Percentiles rank a stretch among this genome's conserved stretches.
phyloP scores from a whole-genome alignment of 2,797 vertebrate genomes.

The Tragopan temminckii region DNA sequence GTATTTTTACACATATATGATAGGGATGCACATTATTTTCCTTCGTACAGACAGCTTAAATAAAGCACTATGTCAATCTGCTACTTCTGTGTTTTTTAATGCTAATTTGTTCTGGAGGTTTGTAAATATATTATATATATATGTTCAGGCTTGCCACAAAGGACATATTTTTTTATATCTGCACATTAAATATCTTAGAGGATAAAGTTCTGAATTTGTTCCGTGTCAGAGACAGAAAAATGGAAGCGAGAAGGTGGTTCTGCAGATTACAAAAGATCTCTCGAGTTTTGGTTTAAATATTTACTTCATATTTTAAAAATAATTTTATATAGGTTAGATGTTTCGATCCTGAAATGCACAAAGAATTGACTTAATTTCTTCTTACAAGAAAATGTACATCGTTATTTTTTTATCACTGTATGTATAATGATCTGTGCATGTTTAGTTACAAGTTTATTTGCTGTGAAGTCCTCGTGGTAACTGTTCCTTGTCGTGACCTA shows the following conservation, averaged over 20 bases:
- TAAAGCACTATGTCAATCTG: slow-evolving; percentile 98
- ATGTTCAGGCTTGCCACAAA: slow-evolving; percentile 62
- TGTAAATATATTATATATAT: slow-evolving; percentile 76
- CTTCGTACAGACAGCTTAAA: slow-evolving; percentile 97
- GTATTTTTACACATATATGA: slow-evolving; percentile 98
- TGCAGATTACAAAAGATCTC: slow-evolving; percentile 59
- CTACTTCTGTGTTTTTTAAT: slow-evolving; percentile 81
- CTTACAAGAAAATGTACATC: slow-evolving; percentile 71
- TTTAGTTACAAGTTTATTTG: slow-evolving; percentile 59
- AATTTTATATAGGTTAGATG: slow-evolving; percentile 73
- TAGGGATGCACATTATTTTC: slow-evolving; percentile 97
- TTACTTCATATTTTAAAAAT: slow-evolving; percentile 68
- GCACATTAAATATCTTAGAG: slow-evolving; percentile 66
- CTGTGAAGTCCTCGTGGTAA: slow-evolving; percentile 59
- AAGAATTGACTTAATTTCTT: slow-evolving; percentile 73
- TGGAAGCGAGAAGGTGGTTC: slow-evolving; percentile 47
- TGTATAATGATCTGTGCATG: slow-evolving; percentile 62
- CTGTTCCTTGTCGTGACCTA: slow-evolving; percentile 56
- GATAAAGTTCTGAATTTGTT: slow-evolving; percentile 51
- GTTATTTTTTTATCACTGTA: slow-evolving; percentile 73
- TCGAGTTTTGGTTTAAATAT: slow-evolving; percentile 57
- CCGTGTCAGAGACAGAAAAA: slow-evolving; percentile 45
- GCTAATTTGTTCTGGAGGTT: slow-evolving; percentile 76
- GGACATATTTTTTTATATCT: slow-evolving; percentile 73
- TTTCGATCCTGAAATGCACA: slow-evolving; percentile 70